Base-by-base conservation (phyloP, 1,140 invertebrate genomes). In the Orius laevigatus region DNA sequence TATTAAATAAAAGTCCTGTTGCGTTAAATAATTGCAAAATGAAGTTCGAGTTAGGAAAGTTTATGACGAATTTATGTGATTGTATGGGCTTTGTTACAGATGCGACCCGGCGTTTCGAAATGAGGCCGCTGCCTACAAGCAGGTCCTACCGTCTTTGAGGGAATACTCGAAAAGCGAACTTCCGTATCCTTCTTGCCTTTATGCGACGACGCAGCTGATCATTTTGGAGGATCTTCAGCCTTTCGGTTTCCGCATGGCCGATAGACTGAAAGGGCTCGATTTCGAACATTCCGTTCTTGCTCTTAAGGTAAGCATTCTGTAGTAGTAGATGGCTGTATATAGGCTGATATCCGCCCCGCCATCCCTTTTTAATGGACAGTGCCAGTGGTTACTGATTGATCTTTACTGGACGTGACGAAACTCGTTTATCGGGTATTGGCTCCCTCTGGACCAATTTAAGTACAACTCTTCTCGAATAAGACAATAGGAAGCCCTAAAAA, bases 151-250 rank as follows among this genome's bases (percentile, higher is more conserved):
- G 11, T 25, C 44, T 1, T 19, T 58, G 20, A 9, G 14, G 15
- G 18, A 39, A 20, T 55, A 50, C 51, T 34, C 40, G 16, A 33
- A 43, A 16, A 12, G 9, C 4, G n/a, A 14, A 33, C 20, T 52
- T n/a, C 52, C 53, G n/a, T 50, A 50, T 42, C 54, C 52, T 4
- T 10, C 19, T 3, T 56, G 56, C 48, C 46, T 53, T 9, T 53
- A 55, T 41, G 54, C 51, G 10, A 53, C 49, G 11, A 47, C 18
- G 1, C 36, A 72, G 59, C 58, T 66, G 15, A 64, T 73, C 8
- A 56, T 74, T 18, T 57, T 76, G 46, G 66, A 74, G 56, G 71
- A 78, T 59, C 55, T 78, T 11, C 58, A 60, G 39, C 35, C 53
- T 1, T 32, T 49, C 5, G 66, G 66, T 1, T 75, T 63, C 51